These are phyloP conservation scores for Galbula dea DNA, from an alignment of 2,113 vertebrate genomes.

Conservation along the genomic window DNA sequence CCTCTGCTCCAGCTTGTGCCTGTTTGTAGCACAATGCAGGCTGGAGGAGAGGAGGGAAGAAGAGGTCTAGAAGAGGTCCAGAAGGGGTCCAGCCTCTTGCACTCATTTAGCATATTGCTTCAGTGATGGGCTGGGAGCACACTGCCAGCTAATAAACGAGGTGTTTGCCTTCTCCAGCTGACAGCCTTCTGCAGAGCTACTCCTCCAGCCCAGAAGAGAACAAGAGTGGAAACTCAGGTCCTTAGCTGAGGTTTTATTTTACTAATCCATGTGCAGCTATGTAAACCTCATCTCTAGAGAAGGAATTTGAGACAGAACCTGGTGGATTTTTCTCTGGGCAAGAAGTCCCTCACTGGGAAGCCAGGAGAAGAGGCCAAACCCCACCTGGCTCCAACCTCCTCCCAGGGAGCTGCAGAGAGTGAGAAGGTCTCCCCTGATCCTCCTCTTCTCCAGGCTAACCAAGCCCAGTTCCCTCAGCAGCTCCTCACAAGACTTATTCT, in stretches of 20 bases:
- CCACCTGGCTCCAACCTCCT: too few species aligned
- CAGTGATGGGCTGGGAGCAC: background rate
- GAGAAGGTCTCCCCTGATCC: too few species aligned
- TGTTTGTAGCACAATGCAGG: too few species aligned
- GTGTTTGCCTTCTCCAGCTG: background rate
- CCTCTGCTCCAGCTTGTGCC: too few species aligned
- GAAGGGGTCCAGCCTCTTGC: background rate
- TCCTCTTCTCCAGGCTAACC: too few species aligned
- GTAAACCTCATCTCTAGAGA: background rate
- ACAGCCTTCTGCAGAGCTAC: background rate
- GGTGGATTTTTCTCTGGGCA: background rate
- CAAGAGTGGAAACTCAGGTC: accelerated
- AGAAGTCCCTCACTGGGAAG: background rate
- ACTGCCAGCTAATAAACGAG: too few species aligned
- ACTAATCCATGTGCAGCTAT: background rate
- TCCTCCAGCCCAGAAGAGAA: background rate
- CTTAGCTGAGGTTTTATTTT: background rate
- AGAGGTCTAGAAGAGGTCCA: background rate
- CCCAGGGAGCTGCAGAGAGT: too few species aligned
- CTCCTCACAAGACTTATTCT: too few species aligned
- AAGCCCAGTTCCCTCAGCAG: too few species aligned
- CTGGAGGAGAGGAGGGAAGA: background rate
- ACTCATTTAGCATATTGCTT: too few species aligned
- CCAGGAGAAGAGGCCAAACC: too few species aligned
- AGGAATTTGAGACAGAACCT: background rate